A percentile compares a stretch with the other conserved stretches of the same genome.
Evolutionary conservation across 2,797 vertebrate genomes (phyloP).

Genomic region (Pogonophryne albipinna): DNA sequence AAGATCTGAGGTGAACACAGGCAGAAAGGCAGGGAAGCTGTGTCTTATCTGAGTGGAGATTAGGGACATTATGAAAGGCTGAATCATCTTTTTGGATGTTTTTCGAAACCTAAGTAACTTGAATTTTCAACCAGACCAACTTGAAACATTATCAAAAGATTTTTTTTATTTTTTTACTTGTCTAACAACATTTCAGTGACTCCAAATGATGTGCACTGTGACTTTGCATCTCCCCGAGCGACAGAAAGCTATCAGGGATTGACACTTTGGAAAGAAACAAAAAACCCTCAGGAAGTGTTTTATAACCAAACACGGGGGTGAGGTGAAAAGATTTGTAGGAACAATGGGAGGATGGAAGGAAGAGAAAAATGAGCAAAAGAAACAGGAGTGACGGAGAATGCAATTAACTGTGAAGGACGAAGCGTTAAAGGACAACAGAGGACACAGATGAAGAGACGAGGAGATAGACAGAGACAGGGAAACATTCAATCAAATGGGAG

Average conservation of each 20-base stretch:
- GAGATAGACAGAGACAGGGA: conserved; percentile 6
- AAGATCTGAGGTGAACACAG: neutral
- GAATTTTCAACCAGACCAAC: neutral
- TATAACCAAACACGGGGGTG: conserved; percentile 12
- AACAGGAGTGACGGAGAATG: conserved; percentile 24
- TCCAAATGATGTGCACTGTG: conserved; percentile 4
- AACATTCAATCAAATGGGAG: conserved; percentile 29
- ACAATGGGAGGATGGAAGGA: conserved; percentile 7
- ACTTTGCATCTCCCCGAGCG: conserved; percentile 15
- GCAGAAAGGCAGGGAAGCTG: neutral
- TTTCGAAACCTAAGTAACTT: neutral
- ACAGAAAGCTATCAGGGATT: conserved; percentile 27
- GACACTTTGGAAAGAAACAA: conserved; percentile 18
- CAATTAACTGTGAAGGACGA: conserved; percentile 57
- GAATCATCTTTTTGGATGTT: neutral
- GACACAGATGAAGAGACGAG: conserved; percentile 20
- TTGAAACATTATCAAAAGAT: neutral
- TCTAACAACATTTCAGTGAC: neutral
- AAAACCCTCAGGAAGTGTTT: conserved; percentile 27
- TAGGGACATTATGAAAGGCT: neutral
- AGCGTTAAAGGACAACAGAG: conserved; percentile 39
- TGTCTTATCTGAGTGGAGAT: neutral
- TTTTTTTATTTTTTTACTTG: too few relatives aligned
- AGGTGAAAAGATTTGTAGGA: conserved; percentile 30
- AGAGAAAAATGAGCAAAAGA: conserved; percentile 5